These are phyloP conservation scores for Ornithoptera priamus DNA, from an alignment of 2,888 invertebrate species.

Conservation along the genomic window DNA sequence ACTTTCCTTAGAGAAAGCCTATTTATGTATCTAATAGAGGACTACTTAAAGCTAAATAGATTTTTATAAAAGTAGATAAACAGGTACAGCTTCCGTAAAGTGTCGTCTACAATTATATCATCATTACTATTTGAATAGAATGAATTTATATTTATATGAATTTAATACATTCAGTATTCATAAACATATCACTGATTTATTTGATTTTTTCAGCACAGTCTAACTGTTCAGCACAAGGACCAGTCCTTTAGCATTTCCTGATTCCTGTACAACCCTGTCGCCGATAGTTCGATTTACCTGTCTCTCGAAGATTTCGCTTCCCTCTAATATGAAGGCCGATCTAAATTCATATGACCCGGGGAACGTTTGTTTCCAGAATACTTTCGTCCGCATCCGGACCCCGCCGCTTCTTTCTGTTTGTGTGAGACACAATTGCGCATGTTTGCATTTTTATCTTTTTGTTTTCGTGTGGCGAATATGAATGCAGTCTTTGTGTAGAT, in stretches of 20 bases:
- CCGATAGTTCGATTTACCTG: constrained; percentile 66
- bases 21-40: too few species aligned
- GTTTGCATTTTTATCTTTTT: constrained; percentile 78
- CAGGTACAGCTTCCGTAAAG: too few species aligned
- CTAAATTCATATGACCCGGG: constrained; percentile 75
- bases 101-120: too few species aligned
- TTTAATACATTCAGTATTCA: too few species aligned
- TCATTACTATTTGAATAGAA: too few species aligned
- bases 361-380: constrained; percentile 71
- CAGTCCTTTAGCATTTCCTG: background rate
- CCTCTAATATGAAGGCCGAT: constrained; percentile 68
- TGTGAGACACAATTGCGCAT: constrained; percentile 74
- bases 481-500: constrained; percentile 71
- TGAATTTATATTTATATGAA: too few species aligned
- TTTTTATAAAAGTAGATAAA: too few species aligned
- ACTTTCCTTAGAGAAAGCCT: too few species aligned
- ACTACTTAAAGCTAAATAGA: too few species aligned
- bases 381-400: constrained; percentile 40
- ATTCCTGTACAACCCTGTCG: constrained; percentile 29
- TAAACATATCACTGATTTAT: too few species aligned
- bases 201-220: too few species aligned
- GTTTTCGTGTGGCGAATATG: constrained; percentile 76
- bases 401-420: constrained; percentile 52
- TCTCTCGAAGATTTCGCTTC: constrained; percentile 56
- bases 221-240: too few species aligned